Conservation (phyloP, 1,140 invertebrate species). For the Ips typographus region DNA sequence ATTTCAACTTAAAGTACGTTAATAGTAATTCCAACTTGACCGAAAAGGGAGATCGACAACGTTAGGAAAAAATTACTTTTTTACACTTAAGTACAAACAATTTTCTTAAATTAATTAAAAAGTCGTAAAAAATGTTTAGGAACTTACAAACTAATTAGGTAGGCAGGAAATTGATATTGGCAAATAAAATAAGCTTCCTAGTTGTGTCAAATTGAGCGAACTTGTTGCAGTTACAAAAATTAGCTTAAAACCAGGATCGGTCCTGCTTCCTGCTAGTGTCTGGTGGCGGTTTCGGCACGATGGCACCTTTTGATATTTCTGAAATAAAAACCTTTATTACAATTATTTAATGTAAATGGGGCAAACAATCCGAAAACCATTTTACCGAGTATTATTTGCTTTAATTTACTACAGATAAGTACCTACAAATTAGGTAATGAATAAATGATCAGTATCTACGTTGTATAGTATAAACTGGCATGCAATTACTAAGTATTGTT, state of each 20-base stretch:
- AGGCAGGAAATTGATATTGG: slow-evolving; percentile 32
- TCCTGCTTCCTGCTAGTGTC: neutral
- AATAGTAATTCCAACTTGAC: too few relatives aligned
- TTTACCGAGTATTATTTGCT: neutral
- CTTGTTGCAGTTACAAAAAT: too few relatives aligned
- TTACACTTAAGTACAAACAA: too few relatives aligned
- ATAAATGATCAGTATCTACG: slow-evolving; percentile 38
- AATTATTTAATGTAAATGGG: too few relatives aligned
- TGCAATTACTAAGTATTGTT: neutral
- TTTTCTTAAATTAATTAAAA: too few relatives aligned
- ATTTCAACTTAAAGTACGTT: neutral
- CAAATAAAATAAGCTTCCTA: neutral
- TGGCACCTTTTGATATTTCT: slow-evolving; percentile 48
- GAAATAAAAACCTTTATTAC: slow-evolving; percentile 20
- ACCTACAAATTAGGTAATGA: slow-evolving; percentile 29
- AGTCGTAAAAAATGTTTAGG: slow-evolving; percentile 36
- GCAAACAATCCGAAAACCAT: too few relatives aligned
- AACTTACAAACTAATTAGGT: slow-evolving; percentile 46
- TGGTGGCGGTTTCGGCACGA: slow-evolving; percentile 30
- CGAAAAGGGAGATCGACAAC: too few relatives aligned
- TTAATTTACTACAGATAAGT: neutral
- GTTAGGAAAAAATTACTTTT: too few relatives aligned
- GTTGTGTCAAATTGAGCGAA: too few relatives aligned
- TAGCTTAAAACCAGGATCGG: too few relatives aligned
- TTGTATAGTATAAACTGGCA: neutral